Evolutionary conservation across 1,140 invertebrate genomes (phyloP).

Genomic region (Bombus ignitus): DNA sequence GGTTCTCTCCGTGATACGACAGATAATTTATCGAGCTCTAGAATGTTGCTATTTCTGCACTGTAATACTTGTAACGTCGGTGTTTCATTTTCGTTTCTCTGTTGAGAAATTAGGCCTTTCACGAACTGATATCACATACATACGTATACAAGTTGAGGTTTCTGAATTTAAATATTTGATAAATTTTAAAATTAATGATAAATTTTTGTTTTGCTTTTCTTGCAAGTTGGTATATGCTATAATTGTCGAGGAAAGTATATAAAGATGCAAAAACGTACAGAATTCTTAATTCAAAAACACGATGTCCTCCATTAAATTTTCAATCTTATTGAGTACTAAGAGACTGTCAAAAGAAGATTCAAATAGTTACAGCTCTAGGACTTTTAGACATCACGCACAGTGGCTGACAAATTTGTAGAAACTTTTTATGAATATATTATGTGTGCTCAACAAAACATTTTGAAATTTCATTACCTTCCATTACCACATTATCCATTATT

Average conservation of each 20-base stretch:
- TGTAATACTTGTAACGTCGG: too few species aligned
- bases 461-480: not conserved
- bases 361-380: too few species aligned
- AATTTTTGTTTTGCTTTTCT: too few species aligned
- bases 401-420: not conserved
- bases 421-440: not conserved
- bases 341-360: too few species aligned
- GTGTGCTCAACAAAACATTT: not conserved
- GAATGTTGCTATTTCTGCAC: not conserved
- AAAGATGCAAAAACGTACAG: too few species aligned
- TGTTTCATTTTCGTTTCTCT: not conserved
- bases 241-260: too few species aligned
- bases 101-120: not conserved
- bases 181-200: too few species aligned
- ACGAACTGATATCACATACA: not conserved
- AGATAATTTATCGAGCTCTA: not conserved
- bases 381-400: too few species aligned
- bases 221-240: too few species aligned
- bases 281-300: not conserved
- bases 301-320: not conserved
- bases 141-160: not conserved
- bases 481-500: too few species aligned
- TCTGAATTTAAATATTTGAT: not conserved
- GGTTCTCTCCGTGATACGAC: not conserved
- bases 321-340: too few species aligned